A percentile compares a stretch with the other conserved stretches of the same genome.
These are phyloP conservation scores for Drosophila gaucha DNA, from an alignment of 2,888 invertebrate genomes.

Conservation along the genomic window DNA sequence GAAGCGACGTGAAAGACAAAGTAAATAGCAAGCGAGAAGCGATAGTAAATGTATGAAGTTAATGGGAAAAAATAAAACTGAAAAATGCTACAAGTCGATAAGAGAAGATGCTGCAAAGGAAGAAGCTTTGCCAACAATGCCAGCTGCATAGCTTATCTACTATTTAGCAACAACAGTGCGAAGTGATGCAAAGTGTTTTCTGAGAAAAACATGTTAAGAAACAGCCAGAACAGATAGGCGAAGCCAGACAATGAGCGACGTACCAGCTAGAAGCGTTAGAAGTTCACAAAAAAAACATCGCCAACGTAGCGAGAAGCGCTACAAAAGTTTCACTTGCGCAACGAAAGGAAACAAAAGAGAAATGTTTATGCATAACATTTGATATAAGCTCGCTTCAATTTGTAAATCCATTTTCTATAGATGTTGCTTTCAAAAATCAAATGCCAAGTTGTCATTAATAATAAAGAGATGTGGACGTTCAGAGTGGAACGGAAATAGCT, in stretches of 20 bases:
- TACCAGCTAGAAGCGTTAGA: neutral
- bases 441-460: conserved; percentile 12
- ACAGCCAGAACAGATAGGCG: neutral
- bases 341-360: neutral
- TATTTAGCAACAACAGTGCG: neutral
- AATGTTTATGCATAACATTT: no score
- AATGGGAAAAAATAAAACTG: no score
- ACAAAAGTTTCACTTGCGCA: conserved; percentile 3
- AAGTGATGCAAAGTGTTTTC: neutral
- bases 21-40: no score
- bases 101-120: neutral
- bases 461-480: neutral
- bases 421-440: no score
- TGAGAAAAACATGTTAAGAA: neutral
- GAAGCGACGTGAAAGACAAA: no score
- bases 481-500: conserved; percentile 29
- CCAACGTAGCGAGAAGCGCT: conserved; percentile 2
- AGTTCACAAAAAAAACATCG: no score
- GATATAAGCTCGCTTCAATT: no score
- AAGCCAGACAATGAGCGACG: neutral
- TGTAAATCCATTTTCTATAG: no score
- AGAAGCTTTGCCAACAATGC: conserved; percentile 10
- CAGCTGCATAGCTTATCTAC: no score
- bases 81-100: no score
- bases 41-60: no score